Conservation (phyloP, 2,888 invertebrate genomes). For the Drosophila barbarae region DNA sequence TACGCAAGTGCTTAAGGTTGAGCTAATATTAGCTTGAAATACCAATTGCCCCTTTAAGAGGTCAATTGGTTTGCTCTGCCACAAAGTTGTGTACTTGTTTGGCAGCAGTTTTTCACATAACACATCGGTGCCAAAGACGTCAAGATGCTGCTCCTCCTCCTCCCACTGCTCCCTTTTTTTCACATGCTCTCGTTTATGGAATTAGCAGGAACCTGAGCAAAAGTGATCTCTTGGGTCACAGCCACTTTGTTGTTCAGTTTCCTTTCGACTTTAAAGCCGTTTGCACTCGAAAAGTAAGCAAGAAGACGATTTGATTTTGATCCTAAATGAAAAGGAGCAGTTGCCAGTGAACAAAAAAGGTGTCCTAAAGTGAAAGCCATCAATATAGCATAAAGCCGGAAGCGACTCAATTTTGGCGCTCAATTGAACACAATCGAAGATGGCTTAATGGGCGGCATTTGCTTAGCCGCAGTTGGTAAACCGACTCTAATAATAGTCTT, state of each 20-base stretch:
- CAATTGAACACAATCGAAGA: slow-evolving; percentile 8
- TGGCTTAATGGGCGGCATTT: slow-evolving; percentile 29
- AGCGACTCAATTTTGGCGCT: neutral
- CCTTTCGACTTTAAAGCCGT: slow-evolving; percentile 2
- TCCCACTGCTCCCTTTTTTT: neutral
- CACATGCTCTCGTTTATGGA: slow-evolving; percentile 38
- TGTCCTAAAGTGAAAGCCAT: slow-evolving; percentile 2
- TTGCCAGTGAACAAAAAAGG: neutral
- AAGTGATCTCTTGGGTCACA: neutral
- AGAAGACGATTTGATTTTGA: too few species aligned
- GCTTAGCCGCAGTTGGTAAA: slow-evolving; percentile 16
- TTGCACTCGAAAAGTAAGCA: slow-evolving; percentile 9
- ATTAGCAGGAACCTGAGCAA: slow-evolving; percentile 39
- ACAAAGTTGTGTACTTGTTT: slow-evolving; percentile 2
- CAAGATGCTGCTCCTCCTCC: slow-evolving; percentile 11
- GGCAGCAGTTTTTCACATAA: neutral
- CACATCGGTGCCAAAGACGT: slow-evolving; percentile 34
- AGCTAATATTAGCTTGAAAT: slow-evolving; percentile 23
- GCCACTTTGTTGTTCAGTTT: slow-evolving; percentile 14
- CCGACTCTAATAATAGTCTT: slow-evolving; percentile 41
- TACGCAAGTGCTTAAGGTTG: slow-evolving; percentile 33
- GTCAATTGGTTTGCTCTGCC: slow-evolving; percentile 23
- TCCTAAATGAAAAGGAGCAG: neutral
- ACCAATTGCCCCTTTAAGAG: slow-evolving; percentile 13
- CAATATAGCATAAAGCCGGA: neutral